Evolutionary conservation across 1,140 invertebrate species (phyloP).

Genomic region (Pemphigus obesinymphae): DNA sequence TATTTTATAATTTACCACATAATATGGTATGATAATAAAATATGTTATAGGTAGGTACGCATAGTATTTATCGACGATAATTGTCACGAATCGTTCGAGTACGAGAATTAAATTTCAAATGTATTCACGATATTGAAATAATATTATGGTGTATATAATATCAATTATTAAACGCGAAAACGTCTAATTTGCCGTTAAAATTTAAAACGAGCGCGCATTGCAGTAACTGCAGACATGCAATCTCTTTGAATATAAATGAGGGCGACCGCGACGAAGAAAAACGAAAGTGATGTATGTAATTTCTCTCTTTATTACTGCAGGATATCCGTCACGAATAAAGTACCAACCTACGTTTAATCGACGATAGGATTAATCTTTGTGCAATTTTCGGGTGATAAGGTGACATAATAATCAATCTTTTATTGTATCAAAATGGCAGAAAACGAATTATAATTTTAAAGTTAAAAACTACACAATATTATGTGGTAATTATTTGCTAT

Average conservation of each 20-base stretch:
- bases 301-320: slow-evolving; percentile 1
- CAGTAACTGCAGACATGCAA: neutral
- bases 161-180: neutral
- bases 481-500: no score
- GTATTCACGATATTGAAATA: neutral
- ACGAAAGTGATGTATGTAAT: slow-evolving; percentile 12
- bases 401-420: no score
- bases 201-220: neutral
- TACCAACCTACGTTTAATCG: neutral
- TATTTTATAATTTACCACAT: no score
- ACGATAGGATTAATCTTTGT: no score
- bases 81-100: neutral
- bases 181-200: neutral
- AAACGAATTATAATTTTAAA: no score
- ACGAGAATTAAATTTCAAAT: slow-evolving; percentile 15
- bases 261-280: neutral
- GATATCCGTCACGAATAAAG: neutral
- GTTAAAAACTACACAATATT: no score
- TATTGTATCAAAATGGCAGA: no score
- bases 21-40: neutral
- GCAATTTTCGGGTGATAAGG: no score
- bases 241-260: neutral
- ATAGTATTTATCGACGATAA: neutral
- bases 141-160: neutral
- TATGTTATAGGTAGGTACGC: no score